Evolutionary conservation across 2,113 vertebrate species (phyloP), one percentile per base, ranked within the genome.

Genomic region (Chloebia gouldiae): DNA sequence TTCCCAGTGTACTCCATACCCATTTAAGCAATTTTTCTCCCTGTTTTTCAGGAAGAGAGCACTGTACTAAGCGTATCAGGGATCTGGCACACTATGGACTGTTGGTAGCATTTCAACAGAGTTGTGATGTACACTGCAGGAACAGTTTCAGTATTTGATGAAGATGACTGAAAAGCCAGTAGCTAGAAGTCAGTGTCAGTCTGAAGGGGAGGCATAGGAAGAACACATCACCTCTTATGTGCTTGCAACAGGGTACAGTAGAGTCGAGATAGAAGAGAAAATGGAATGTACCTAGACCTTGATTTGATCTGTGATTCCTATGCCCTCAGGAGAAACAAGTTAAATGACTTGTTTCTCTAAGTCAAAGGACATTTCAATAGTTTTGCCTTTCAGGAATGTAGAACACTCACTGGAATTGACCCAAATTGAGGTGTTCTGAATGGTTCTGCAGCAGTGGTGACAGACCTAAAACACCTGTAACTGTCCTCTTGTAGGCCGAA

Each of bases 21-120:
- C 71, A 68, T 35, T 64, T 86, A 90, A 93, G 65, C 81, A 92
- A 92, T 95, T 95, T 96, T 96, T 64, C 70, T 97, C 93, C 83
- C 28, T 78, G 28, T 35, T 70, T 50, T 64, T 30, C 17, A 30
- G 69, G 73, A 85, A 92, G n/a, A n/a, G 61, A 72, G 72, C 54
- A 88, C 40, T 54, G 68, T 22, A 30, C 85, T 83, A 93, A 95
- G 76, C 49, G 42, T 37, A 73, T 64, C 64, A 82, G 78, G 93
- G 57, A 69, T 25, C 65, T 40, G 20, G 37, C 51, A 72, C 45
- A 27, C 61, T 40, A 40, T 15, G 39, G 76, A 71, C n/a, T 65
- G 68, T 25, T 31, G 65, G 59, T 88, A 79, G 70, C 20, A 78
- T 88, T 96, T 92, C 85, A 77, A n/a, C 10, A 78, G 37, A 19